Evolutionary conservation across 1,140 invertebrate species (phyloP).

Genomic region (Danaus melanippus): DNA sequence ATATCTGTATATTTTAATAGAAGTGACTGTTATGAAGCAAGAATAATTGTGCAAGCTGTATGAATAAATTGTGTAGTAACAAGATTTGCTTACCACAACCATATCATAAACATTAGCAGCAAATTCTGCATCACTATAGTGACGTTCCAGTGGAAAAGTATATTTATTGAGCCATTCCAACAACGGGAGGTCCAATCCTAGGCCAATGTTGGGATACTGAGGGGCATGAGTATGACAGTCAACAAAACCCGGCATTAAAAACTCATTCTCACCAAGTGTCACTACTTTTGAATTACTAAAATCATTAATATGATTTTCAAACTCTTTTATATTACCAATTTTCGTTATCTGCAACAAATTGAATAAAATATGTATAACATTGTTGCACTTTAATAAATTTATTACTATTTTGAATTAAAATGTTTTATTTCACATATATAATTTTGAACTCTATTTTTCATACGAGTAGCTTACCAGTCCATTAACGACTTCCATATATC

Average conservation of each 20-base stretch:
- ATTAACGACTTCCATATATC: conserved; percentile 45
- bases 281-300: not conserved
- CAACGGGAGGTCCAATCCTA: conserved; percentile 84
- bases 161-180: conserved; percentile 90
- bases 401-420: no score
- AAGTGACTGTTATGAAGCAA: not conserved
- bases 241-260: conserved; percentile 89
- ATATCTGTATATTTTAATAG: conserved; percentile 11
- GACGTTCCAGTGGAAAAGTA: conserved; percentile 87
- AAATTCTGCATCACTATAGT: conserved; percentile 80
- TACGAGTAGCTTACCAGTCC: conserved; percentile 43
- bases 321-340: conserved; percentile 34
- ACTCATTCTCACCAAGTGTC: conserved; percentile 73
- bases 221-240: conserved; percentile 93
- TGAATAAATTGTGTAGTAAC: not conserved
- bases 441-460: conserved; percentile 2
- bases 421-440: not conserved
- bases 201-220: conserved; percentile 87
- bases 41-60: not conserved
- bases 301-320: conserved; percentile 22
- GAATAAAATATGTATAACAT: conserved; percentile 3
- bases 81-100: conserved; percentile 80
- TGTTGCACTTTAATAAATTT: not conserved
- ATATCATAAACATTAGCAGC: conserved; percentile 80
- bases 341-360: conserved; percentile 37